phyloP scores from a whole-genome alignment of 1,140 invertebrate species.

The Danaus melanippus region DNA sequence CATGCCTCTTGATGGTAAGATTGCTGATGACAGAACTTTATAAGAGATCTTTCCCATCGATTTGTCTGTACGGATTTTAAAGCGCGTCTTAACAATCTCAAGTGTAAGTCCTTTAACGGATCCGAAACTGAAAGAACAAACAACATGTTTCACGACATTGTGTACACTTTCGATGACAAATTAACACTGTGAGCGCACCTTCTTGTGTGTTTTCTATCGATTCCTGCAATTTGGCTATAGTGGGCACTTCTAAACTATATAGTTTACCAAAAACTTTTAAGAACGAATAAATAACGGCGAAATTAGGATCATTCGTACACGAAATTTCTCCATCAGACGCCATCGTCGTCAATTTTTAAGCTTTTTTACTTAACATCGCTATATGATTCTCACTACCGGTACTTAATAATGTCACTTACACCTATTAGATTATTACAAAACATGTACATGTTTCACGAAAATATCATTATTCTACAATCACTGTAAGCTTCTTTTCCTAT shows the following conservation, averaged over 20 bases:
- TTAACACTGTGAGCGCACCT: slow-evolving; percentile 74
- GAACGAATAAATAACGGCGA: slow-evolving; percentile 95
- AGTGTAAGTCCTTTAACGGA: slow-evolving; percentile 86
- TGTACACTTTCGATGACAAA: slow-evolving; percentile 55
- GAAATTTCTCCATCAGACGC: slow-evolving; percentile 87
- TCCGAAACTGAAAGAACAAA: slow-evolving; percentile 81
- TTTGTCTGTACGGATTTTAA: slow-evolving; percentile 87
- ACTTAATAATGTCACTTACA: slow-evolving; percentile 56
- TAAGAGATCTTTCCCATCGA: slow-evolving; percentile 91
- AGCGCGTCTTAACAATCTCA: slow-evolving; percentile 90
- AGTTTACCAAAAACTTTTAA: slow-evolving; percentile 88
- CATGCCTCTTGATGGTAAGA: slow-evolving; percentile 91
- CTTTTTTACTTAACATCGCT: slow-evolving; percentile 60
- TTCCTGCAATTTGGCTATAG: slow-evolving; percentile 86
- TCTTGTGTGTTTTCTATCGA: slow-evolving; percentile 90
- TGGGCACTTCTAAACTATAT: slow-evolving; percentile 82
- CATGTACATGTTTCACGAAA: slow-evolving; percentile 71
- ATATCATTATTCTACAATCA: slow-evolving; percentile 62
- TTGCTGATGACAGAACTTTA: slow-evolving; percentile 93
- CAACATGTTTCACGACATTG: slow-evolving; percentile 47
- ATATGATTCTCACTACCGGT: slow-evolving; percentile 50
- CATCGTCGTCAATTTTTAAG: slow-evolving; percentile 77
- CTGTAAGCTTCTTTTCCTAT: slow-evolving; percentile 55
- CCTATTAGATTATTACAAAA: slow-evolving; percentile 63
- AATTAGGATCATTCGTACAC: slow-evolving; percentile 95